Percentiles rank a stretch among this genome's conserved stretches.
Evolutionary conservation across 2,113 vertebrate species (phyloP).

Genomic region (Oncorhynchus clarkii): DNA sequence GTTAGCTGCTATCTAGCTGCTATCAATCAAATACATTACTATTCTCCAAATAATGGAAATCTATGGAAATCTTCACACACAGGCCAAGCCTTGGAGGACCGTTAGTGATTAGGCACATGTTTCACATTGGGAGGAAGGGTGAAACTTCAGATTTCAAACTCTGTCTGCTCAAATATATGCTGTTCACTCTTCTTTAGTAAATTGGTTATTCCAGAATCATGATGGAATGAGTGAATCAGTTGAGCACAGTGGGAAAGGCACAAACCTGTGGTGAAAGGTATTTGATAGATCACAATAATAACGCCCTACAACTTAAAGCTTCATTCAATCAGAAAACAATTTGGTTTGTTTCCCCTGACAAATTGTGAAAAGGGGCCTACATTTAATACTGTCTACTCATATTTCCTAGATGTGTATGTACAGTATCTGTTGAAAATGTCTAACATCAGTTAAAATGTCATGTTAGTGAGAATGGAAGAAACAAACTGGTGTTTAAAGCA

Average conservation of each 20-base stretch:
- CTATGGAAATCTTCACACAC: neutral
- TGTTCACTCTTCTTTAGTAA: neutral
- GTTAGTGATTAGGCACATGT: conserved; percentile 1
- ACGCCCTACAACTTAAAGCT: neutral
- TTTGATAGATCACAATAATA: neutral
- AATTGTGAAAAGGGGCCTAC: neutral
- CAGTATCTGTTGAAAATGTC: neutral
- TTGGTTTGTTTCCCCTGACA: neutral
- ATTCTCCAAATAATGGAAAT: neutral
- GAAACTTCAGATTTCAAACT: neutral
- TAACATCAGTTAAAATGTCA: neutral
- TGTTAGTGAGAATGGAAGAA: neutral
- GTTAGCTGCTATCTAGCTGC: neutral
- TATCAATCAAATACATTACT: neutral
- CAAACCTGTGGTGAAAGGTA: neutral
- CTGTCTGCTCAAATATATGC: neutral
- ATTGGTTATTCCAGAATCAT: conserved; percentile 5
- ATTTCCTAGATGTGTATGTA: neutral
- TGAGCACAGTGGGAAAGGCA: neutral
- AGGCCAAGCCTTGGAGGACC: neutral
- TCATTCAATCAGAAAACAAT: neutral
- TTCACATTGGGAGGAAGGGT: conserved; percentile 9
- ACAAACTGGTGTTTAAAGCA: neutral
- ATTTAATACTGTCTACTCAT: neutral
- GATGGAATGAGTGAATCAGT: conserved; percentile 6